Evolutionary conservation across 1,140 invertebrate species (phyloP).

Genomic region (Berghia stephanieae): DNA sequence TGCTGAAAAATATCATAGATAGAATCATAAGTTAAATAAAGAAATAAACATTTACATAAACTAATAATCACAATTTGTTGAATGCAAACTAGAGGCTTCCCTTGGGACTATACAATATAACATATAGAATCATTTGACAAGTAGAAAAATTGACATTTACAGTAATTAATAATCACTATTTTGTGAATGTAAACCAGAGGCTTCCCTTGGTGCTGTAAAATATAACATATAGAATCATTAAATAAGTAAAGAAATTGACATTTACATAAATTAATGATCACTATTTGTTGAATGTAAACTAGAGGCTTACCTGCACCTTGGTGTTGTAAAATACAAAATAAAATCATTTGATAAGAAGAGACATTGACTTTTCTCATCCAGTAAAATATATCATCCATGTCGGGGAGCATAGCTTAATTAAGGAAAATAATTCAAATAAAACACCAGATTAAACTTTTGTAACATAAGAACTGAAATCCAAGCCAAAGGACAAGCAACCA

Average conservation of each 20-base stretch:
- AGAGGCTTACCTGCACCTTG: constrained; percentile 73
- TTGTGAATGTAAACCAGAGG: constrained; percentile 81
- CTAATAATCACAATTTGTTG: constrained; percentile 74
- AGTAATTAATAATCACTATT: constrained; percentile 68
- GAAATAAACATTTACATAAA: neutral
- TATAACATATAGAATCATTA: no score
- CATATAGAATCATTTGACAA: no score
- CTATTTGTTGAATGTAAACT: constrained; percentile 78
- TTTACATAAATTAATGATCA: constrained; percentile 62
- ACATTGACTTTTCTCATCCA: neutral
- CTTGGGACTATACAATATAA: constrained; percentile 48
- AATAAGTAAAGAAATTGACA: no score
- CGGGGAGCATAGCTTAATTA: no score
- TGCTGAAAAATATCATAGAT: constrained; percentile 34
- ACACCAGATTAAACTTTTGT: neutral
- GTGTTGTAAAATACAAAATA: constrained; percentile 33
- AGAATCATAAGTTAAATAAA: no score
- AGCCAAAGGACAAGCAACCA: no score
- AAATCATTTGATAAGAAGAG: no score
- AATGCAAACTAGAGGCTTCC: constrained; percentile 78
- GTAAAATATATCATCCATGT: no score
- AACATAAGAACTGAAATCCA: no score
- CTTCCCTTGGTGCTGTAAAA: constrained; percentile 57
- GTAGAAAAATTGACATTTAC: neutral
- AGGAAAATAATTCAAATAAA: neutral